Conservation (phyloP, 2,797 vertebrate species). For the Sebastes cheni region DNA sequence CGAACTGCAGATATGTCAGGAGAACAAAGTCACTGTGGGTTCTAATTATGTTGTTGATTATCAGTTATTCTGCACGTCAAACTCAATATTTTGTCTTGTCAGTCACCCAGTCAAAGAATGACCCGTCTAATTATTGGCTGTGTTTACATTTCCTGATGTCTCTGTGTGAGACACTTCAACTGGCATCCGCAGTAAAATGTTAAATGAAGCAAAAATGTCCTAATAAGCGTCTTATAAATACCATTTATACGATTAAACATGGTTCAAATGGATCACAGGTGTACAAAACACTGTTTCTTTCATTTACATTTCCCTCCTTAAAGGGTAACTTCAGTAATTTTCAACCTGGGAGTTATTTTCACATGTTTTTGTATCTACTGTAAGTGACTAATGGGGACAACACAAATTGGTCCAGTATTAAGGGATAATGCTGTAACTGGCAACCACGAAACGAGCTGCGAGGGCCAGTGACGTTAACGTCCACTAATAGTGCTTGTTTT, state of each 20-base stretch:
- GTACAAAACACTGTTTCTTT: not conserved
- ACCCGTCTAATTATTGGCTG: constrained; percentile 45
- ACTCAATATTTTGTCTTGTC: constrained; percentile 50
- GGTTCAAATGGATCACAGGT: not conserved
- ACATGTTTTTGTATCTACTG: not conserved
- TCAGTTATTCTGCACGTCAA: constrained; percentile 55
- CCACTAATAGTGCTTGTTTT: too few relatives aligned
- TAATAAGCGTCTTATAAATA: not conserved
- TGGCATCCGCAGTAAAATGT: not conserved
- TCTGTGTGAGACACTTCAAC: constrained; percentile 1
- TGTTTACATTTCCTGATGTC: constrained; percentile 41
- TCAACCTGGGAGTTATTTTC: too few relatives aligned
- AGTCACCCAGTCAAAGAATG: constrained; percentile 51
- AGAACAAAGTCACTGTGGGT: constrained; percentile 24
- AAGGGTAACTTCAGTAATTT: too few relatives aligned
- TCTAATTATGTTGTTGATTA: constrained; percentile 62
- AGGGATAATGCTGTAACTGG: not conserved
- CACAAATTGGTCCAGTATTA: not conserved
- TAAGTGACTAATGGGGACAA: not conserved
- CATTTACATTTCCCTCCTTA: not conserved
- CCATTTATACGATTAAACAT: not conserved
- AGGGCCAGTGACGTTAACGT: not conserved
- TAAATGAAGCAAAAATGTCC: not conserved
- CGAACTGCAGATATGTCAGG: constrained; percentile 22
- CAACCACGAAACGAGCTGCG: not conserved